Base-by-base conservation (phyloP, 2,888 invertebrate species). In the Chrysolina americana region DNA sequence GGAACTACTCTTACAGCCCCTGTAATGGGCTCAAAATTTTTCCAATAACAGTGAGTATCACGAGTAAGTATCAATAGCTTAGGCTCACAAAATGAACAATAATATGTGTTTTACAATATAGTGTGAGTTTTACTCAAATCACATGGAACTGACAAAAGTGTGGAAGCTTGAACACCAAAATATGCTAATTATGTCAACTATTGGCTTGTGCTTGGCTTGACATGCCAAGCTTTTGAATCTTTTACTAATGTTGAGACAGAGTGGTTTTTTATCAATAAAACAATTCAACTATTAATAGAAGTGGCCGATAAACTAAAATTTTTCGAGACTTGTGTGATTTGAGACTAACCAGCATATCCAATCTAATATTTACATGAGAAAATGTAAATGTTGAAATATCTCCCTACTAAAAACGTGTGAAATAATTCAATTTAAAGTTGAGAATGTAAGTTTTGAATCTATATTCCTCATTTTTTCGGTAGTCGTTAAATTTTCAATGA, bases 361-460 rank as follows among this genome's bases (percentile, higher is more conserved):
- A 8, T 59, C 59, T 59, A 59, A 59, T 59, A 36, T 36, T 59
- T 59, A 59, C 28, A 36, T 59, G 59, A 59, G 59, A 59, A 59
- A 59, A 59, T 59, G 59, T 59, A 59, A 59, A 59, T 59, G 59
- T 36, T 59, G 59, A 59, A 56, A 21, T 56, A 23, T 23, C 9
- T 8, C 2, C 28, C 9, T 36, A 28, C 59, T 23, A 36, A 59
- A 59, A 59, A 59, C 19, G 36, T 59, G 53, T 53, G 53, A 13
- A 50, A 53, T 53, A 53, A 53, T 23, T 5, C 11, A 53, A 53
- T 11, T 21, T 4, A 21, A 53, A 53, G 53, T 53, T 53, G 23
- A 28, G 59, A 59, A 59, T 59, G 28, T 59, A 59, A 59, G 59
- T 59, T 59, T 59, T 59, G 59, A 59, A 59, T 59, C 59, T 59